These are phyloP conservation scores for Megaceryle torquata DNA, from an alignment of 2,113 vertebrate genomes.

Conservation along the genomic window DNA sequence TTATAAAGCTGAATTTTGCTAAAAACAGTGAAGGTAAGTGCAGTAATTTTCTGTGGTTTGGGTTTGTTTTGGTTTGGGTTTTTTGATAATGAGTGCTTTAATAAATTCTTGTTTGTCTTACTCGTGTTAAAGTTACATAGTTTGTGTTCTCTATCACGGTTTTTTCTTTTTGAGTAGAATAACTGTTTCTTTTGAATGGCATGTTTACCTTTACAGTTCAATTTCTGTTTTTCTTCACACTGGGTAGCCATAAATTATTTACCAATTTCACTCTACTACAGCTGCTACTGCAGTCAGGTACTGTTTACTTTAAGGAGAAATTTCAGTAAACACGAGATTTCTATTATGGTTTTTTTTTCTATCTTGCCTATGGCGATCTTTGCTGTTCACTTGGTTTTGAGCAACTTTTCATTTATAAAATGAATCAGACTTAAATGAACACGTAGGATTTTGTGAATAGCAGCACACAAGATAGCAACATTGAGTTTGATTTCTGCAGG, in stretches of 20 bases:
- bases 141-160: not conserved
- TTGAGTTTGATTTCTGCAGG: not conserved
- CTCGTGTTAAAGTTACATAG: not conserved
- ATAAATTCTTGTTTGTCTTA: not conserved
- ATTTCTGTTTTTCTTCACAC: not conserved
- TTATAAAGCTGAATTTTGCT: constrained; percentile 90
- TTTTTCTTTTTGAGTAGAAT: not conserved
- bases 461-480: not conserved
- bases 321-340: not conserved
- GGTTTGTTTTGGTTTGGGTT: not conserved
- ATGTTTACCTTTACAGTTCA: constrained; percentile 4
- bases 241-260: not conserved
- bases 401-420: constrained; percentile 11
- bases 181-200: not conserved
- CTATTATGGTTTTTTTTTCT: not conserved
- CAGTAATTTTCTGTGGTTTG: not conserved
- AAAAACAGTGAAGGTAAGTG: constrained; percentile 94
- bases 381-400: constrained; percentile 19
- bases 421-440: not conserved
- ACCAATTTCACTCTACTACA: not conserved
- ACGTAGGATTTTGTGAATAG: not conserved
- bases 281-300: not conserved
- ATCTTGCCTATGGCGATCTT: not conserved
- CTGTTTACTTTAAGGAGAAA: not conserved
- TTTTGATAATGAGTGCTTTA: not conserved